Percentiles rank a stretch among this genome's conserved stretches.
Conservation (phyloP, 2,113 vertebrate species). For the Coturnix japonica region DNA sequence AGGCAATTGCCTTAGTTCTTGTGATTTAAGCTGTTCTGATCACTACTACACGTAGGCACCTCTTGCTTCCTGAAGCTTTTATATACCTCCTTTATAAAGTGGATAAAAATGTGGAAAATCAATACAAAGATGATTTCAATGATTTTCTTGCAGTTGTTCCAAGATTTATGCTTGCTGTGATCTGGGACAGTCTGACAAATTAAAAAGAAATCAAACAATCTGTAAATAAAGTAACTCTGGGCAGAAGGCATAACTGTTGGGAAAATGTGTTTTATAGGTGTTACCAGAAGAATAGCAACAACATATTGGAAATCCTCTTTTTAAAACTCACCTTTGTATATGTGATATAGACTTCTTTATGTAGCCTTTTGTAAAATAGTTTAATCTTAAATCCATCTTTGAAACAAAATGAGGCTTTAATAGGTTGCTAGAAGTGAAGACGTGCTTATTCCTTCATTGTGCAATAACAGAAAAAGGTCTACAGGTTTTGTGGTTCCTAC, state of each 20-base stretch:
- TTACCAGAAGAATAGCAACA: neutral
- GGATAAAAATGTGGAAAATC: neutral
- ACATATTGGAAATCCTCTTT: neutral
- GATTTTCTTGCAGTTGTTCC: neutral
- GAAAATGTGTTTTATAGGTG: neutral
- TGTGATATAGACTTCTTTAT: neutral
- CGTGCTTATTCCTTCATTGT: neutral
- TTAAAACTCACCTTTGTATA: neutral
- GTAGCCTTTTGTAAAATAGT: neutral
- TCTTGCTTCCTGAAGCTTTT: neutral
- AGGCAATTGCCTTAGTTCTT: neutral
- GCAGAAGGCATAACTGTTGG: neutral
- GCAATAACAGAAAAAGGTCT: neutral
- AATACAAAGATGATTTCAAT: neutral
- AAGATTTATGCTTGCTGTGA: neutral
- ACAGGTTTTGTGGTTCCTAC: neutral
- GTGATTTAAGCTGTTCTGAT: neutral
- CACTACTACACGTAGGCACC: neutral
- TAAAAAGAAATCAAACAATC: neutral
- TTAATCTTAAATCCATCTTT: neutral
- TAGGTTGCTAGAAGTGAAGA: neutral
- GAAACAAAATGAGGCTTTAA: neutral
- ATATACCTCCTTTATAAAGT: neutral
- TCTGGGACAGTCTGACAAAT: neutral
- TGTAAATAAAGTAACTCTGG: neutral